Evolutionary conservation across 2,888 invertebrate species (phyloP), one percentile per base, ranked within the genome.

Genomic region (Drosophila paramelanica): DNA sequence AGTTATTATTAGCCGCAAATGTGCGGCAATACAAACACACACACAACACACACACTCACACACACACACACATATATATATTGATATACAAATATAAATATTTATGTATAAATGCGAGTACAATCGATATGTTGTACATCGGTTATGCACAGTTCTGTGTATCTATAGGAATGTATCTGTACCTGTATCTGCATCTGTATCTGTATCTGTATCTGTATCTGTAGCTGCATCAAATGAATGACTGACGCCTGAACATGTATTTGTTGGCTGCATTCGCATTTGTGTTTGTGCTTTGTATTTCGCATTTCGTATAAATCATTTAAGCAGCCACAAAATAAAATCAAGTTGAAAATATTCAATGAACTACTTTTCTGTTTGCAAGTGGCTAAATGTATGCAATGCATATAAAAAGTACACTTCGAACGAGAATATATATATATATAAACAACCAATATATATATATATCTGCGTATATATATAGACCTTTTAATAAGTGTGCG

Each of bases 331-430:
- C 67, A 70, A 82, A 79, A 68, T 53, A 77, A 67, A 66, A 86
- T 89, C 89, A 89, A 86, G 88, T 84, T 78, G 88, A 89, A 86
- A 87, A 83, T 84, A 86, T 86, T 86, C 90, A 86, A 89, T 86
- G 90, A 86, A 86, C 85, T 86, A 86, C 83, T 88, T 83, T 83
- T 88, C 66, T 58, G 58, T 58, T 66, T 66, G 61, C 66, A 77
- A 82, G 89, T 84, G 82, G 81, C 79, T 56, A 67, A 78, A 64
- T 77, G 62, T 69, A 73, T 78, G 62, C 80, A 66, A 57, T 61
- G 73, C 67, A 68, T 51, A 60, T 51, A 67, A 52, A 81, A 77
- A 55, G 58, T 67, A 65, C 64, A 80, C 53, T 73, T 81, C 42
- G 67, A 62, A 75, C 50, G 83, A 49, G 65, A 55, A 36, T 52